Percentiles rank a stretch among this genome's conserved stretches.
Conservation (phyloP, 2,888 invertebrate genomes). For the Punctoribates punctum region DNA sequence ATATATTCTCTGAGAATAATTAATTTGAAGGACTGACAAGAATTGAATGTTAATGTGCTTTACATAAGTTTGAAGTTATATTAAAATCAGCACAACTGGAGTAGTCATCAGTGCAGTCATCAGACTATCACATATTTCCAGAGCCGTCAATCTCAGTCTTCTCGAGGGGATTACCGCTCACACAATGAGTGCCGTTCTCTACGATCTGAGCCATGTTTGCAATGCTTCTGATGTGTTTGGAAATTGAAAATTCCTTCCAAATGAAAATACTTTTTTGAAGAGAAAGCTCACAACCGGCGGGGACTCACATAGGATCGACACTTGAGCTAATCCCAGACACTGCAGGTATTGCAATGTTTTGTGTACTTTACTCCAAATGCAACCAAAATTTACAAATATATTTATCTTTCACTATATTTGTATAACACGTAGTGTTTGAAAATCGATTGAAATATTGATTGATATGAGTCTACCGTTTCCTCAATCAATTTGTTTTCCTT, state of each 20-base stretch:
- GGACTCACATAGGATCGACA: slow-evolving; percentile 23
- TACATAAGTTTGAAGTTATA: slow-evolving; percentile 7
- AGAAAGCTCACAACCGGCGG: slow-evolving; percentile 19
- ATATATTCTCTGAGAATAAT: background rate
- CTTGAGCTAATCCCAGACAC: slow-evolving; percentile 32
- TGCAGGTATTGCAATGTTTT: slow-evolving; percentile 32
- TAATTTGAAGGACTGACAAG: slow-evolving; percentile 5
- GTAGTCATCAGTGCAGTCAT: background rate
- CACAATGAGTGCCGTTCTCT: background rate
- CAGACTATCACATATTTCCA: slow-evolving; percentile 31
- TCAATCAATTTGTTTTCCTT: too few species aligned
- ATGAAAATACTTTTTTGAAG: slow-evolving; percentile 24
- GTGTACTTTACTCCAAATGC: slow-evolving; percentile 10
- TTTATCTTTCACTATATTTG: slow-evolving; percentile 10
- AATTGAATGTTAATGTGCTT: slow-evolving; percentile 14
- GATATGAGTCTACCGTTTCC: background rate
- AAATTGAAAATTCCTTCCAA: slow-evolving; percentile 36
- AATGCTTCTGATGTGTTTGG: background rate
- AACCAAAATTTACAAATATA: slow-evolving; percentile 22
- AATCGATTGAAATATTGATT: background rate
- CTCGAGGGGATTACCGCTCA: slow-evolving; percentile 17
- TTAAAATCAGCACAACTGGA: slow-evolving; percentile 2
- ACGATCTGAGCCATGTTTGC: background rate
- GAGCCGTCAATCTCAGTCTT: slow-evolving; percentile 26
- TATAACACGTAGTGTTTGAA: background rate